Evolutionary conservation across 2,113 vertebrate species (phyloP).

Genomic region (Ammodytes marinus): DNA sequence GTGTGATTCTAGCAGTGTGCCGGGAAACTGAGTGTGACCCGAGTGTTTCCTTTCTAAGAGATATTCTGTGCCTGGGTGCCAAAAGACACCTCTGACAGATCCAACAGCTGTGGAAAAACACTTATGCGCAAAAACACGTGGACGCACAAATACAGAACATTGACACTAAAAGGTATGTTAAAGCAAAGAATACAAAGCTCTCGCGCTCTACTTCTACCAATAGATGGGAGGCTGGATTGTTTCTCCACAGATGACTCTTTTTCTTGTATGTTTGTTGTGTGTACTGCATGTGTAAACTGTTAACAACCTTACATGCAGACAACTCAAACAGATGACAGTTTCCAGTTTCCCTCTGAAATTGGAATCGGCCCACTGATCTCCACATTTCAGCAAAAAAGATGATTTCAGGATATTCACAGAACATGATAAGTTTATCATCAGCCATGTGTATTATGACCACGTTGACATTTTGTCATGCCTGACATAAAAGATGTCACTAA

Average conservation of each 20-base stretch:
- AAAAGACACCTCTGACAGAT: conserved; percentile 25
- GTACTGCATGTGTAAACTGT: not conserved
- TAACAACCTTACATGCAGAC: conserved; percentile 52
- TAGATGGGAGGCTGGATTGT: not conserved
- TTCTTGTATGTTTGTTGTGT: conserved; percentile 1
- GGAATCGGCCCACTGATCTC: conserved; percentile 68
- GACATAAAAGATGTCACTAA: not conserved
- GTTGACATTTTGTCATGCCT: conserved; percentile 11
- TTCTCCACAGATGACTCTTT: not conserved
- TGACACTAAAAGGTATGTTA: not conserved
- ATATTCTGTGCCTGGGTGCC: conserved; percentile 29
- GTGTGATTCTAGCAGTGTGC: conserved; percentile 10
- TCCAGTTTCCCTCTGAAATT: conserved; percentile 76
- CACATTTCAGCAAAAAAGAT: conserved; percentile 66
- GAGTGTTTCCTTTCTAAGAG: not conserved
- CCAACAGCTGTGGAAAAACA: conserved; percentile 22
- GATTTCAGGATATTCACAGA: conserved; percentile 32
- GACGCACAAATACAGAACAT: conserved; percentile 31
- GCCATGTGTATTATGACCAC: not conserved
- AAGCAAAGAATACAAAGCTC: not conserved
- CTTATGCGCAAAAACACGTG: conserved; percentile 26
- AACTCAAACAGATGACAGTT: conserved; percentile 76
- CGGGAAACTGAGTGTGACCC: conserved; percentile 9
- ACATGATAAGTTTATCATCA: conserved; percentile 1
- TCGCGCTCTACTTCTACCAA: not conserved